Evolutionary conservation across 2,113 vertebrate genomes (phyloP).

Genomic region (Hemiscyllium ocellatum): DNA sequence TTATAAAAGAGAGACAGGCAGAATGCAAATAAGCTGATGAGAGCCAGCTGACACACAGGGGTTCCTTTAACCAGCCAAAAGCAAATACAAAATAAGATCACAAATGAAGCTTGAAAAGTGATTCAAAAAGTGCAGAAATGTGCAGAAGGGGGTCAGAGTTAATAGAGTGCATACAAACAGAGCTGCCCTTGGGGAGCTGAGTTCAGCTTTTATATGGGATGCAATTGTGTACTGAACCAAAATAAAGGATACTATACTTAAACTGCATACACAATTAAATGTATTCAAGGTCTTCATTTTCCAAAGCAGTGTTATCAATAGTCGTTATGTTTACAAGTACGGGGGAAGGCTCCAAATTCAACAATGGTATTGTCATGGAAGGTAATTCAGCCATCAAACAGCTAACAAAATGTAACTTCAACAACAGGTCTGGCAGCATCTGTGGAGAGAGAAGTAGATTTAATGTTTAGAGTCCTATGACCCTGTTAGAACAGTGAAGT

Average conservation of each 20-base stretch:
- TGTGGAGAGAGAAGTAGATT: too few species aligned
- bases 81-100: conserved; percentile 11
- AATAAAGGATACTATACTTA: background rate
- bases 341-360: background rate
- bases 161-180: background rate
- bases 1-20: background rate
- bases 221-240: background rate
- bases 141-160: background rate
- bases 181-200: background rate
- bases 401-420: background rate
- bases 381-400: background rate
- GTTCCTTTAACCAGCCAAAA: background rate
- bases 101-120: background rate
- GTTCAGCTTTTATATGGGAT: background rate
- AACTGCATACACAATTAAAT: background rate
- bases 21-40: background rate
- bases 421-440: too few species aligned
- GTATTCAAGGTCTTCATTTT: background rate
- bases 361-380: background rate
- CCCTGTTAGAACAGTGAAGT: too few species aligned
- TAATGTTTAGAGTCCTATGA: too few species aligned
- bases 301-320: background rate
- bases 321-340: background rate
- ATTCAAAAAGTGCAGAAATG: background rate
- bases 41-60: background rate